Base-by-base conservation (phyloP, 2,797 vertebrate species). In the Helostoma temminkii region DNA sequence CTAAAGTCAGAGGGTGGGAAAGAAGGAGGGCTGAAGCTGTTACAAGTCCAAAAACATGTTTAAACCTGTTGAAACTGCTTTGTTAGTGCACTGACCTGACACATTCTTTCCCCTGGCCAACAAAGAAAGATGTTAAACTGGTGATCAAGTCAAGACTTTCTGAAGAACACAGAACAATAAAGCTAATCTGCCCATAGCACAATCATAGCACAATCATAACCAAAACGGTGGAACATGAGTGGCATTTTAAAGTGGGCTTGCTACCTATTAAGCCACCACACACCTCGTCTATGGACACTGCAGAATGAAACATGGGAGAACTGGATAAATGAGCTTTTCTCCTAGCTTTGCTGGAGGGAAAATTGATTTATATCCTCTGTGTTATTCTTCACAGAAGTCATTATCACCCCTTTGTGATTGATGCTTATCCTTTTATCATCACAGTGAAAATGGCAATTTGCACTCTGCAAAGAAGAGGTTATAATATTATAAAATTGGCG, bases 21-120 rank as follows among this genome's bases (percentile, higher is more conserved):
- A 32, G 56, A 28, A 50, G 46, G 54, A 49, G 47, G 12, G 60
- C 41, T 41, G 36, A 43, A 26, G 56, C 66, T 28, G 69, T 49
- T 76, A 42, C 64, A 61, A 54, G 71, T 78, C 66, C 70, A 52
- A 72, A 82, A 83, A 86, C 84, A 72, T 77, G 81, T 78, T 84
- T 82, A 54, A 80, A 79, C 89, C 66, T 78, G 84, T 80, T 85
- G 78, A 71, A 82, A 81, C 58, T 74, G 84, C 83, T 80, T 78
- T 71, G 65, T 90, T 83, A 88, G 86, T 69, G 72, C 6, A 60
- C 42, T 57, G 72, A 65, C 61, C 43, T 24, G 21, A 12, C 62
- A 41, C 37, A n/a, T n/a, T 3, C 41, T 12, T 42, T 19, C 42
- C 32, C 2, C 28, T 6, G 5, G 45, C 57, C 62, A 34, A 60